Conservation (phyloP, 2,113 vertebrate species). For the Perca flavescens region DNA sequence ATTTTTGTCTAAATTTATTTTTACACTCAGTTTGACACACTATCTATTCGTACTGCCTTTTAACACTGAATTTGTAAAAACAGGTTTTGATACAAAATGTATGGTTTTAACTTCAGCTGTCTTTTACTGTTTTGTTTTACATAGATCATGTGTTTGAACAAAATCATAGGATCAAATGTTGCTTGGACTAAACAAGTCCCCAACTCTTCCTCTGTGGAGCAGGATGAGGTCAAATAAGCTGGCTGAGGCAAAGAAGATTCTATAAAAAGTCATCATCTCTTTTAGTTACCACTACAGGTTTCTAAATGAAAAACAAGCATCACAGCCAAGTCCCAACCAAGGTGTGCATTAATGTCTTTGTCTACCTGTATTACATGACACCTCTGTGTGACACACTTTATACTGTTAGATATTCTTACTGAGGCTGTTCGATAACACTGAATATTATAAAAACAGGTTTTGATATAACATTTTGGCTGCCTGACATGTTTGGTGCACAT, state of each 20-base stretch:
- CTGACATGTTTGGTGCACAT: no score
- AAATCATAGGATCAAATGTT: no score
- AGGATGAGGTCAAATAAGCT: conserved; percentile 43
- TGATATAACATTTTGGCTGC: no score
- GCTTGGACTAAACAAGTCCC: no score
- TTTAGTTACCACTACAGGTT: no score
- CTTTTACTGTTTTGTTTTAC: conserved; percentile 28
- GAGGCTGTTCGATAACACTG: no score
- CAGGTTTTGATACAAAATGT: no score
- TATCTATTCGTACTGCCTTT: no score
- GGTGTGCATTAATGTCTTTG: conserved; percentile 46
- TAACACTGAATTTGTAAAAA: no score
- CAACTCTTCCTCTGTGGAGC: conserved; percentile 4
- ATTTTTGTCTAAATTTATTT: neutral
- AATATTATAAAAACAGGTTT: no score
- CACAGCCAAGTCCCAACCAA: accelerated
- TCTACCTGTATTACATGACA: neutral
- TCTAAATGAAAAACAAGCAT: conserved; percentile 80
- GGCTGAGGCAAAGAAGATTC: conserved; percentile 83
- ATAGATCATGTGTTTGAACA: conserved; percentile 83
- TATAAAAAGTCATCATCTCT: conserved; percentile 86
- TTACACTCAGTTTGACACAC: neutral
- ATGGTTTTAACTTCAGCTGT: neutral
- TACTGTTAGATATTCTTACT: no score
- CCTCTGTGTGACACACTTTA: no score